A percentile compares a stretch with the other conserved stretches of the same genome.
phyloP scores from a whole-genome alignment of 1,140 invertebrate genomes.

The Chrysopa pallens region DNA sequence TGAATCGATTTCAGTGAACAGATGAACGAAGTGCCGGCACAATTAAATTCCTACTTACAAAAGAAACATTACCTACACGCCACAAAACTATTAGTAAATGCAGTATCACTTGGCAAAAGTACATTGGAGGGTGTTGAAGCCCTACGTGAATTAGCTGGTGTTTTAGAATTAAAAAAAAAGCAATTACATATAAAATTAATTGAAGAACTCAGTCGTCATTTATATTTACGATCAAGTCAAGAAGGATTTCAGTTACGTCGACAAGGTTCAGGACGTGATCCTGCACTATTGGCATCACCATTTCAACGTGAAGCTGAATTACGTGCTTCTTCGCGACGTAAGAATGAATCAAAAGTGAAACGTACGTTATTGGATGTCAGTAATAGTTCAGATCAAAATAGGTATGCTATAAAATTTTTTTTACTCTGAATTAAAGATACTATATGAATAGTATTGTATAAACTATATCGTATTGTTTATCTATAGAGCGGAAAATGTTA shows the following conservation, averaged over 20 bases:
- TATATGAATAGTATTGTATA: too few relatives aligned
- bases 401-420: background rate
- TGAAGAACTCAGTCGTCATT: conserved; percentile 52
- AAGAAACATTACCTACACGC: conserved; percentile 74
- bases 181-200: conserved; percentile 49
- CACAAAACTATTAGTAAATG: conserved; percentile 59
- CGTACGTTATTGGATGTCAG: conserved; percentile 25
- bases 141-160: conserved; percentile 52
- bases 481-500: too few relatives aligned
- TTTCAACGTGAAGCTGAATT: conserved; percentile 32
- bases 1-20: conserved; percentile 40
- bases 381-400: background rate
- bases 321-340: conserved; percentile 28
- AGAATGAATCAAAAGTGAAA: conserved; percentile 21
- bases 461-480: too few relatives aligned
- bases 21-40: conserved; percentile 58
- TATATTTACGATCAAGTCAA: conserved; percentile 48
- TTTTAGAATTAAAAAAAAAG: conserved; percentile 53
- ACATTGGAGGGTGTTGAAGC: conserved; percentile 63
- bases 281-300: conserved; percentile 19
- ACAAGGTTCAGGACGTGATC: conserved; percentile 37
- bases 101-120: conserved; percentile 45
- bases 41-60: conserved; percentile 45
- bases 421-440: too few relatives aligned
- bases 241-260: conserved; percentile 34